phyloP scores from a whole-genome alignment of 2,797 vertebrate species.

The Brachyalestes nurse region DNA sequence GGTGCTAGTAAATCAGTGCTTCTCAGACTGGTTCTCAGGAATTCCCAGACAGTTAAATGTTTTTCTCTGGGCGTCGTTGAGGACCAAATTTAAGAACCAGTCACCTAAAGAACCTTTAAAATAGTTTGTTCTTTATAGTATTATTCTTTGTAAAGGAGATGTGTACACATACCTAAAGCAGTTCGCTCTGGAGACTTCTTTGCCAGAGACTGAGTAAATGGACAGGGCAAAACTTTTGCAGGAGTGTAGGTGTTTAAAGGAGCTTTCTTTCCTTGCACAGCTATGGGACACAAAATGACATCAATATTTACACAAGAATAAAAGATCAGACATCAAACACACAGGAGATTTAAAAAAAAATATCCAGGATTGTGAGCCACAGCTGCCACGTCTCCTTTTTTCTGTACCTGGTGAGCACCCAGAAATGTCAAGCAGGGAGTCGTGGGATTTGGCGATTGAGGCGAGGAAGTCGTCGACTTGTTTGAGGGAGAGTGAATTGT shows the following conservation, averaged over 20 bases:
- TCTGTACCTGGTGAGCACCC: slow-evolving; percentile 65
- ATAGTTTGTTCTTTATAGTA: no score
- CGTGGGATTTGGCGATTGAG: slow-evolving; percentile 81
- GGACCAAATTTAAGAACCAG: no score
- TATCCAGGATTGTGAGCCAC: background rate
- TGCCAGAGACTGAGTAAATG: slow-evolving; percentile 71
- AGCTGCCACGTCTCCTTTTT: background rate
- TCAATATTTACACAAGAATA: background rate
- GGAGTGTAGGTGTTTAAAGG: slow-evolving; percentile 87
- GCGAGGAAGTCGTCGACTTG: slow-evolving; percentile 90
- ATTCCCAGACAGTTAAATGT: no score
- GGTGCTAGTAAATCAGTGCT: no score
- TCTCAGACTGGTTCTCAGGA: no score
- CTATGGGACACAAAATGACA: slow-evolving; percentile 62
- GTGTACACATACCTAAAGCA: slow-evolving; percentile 50
- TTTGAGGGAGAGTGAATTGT: slow-evolving; percentile 90
- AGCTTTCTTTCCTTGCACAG: slow-evolving; percentile 77
- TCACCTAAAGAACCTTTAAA: no score
- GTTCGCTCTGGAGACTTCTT: slow-evolving; percentile 58
- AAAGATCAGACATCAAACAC: no score
- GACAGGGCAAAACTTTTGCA: slow-evolving; percentile 83
- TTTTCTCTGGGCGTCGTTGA: no score
- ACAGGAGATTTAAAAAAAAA: background rate
- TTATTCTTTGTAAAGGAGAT: background rate
- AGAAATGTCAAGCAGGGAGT: slow-evolving; percentile 72